phyloP scores from a whole-genome alignment of 2,888 invertebrate species.

The Drosophila atroscutellata region DNA sequence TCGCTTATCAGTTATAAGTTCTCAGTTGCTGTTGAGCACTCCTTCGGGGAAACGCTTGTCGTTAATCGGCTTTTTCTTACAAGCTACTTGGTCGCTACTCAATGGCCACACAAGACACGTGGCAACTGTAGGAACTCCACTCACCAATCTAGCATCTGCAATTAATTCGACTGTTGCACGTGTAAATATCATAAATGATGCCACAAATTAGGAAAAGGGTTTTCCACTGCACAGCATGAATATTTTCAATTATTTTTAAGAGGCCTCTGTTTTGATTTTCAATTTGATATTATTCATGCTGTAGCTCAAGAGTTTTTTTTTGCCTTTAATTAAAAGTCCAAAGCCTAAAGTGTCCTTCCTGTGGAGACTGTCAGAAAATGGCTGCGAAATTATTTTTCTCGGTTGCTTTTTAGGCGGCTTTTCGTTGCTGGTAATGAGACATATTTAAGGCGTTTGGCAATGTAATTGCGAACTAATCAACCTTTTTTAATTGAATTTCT shows the following conservation, averaged over 20 bases:
- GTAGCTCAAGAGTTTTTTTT: background rate
- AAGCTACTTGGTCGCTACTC: conserved; percentile 37
- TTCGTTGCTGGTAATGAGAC: conserved; percentile 48
- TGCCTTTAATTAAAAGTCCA: conserved; percentile 48
- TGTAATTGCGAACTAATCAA: conserved; percentile 75
- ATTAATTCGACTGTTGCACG: conserved; percentile 26
- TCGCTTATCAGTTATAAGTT: conserved; percentile 53
- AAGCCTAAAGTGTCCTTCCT: conserved; percentile 29
- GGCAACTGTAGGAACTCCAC: conserved; percentile 6
- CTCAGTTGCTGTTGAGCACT: conserved; percentile 18
- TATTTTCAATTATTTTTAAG: conserved; percentile 29
- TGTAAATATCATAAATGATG: conserved; percentile 25
- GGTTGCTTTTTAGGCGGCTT: conserved; percentile 4
- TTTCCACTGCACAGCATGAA: conserved; percentile 23
- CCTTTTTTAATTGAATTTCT: conserved; percentile 62
- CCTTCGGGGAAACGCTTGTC: background rate
- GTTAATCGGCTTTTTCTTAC: conserved; percentile 37
- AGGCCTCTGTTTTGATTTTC: conserved; percentile 12
- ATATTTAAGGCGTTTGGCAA: conserved; percentile 43
- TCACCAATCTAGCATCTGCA: conserved; percentile 4
- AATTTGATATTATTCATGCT: conserved; percentile 22
- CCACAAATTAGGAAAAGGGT: conserved; percentile 23
- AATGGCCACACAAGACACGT: conserved; percentile 29
- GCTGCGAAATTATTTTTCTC: conserved; percentile 14
- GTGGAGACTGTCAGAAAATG: conserved; percentile 31